Evolutionary conservation across 2,797 vertebrate genomes (phyloP).

Genomic region (Anguilla megastoma): DNA sequence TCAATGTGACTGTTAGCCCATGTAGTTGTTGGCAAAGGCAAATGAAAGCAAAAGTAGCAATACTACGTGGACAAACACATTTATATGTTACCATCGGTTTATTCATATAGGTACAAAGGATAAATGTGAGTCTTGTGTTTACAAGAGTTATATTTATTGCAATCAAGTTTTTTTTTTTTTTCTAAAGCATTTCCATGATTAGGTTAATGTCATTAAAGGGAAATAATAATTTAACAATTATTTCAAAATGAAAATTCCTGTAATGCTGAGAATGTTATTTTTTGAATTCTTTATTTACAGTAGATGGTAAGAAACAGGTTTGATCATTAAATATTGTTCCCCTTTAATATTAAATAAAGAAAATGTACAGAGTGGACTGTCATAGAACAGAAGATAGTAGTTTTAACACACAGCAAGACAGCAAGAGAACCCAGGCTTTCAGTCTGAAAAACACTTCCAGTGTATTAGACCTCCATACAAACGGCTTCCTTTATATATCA

Average conservation of each 20-base stretch:
- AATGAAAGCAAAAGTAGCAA: conserved; percentile 47
- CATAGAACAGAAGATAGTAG: conserved; percentile 71
- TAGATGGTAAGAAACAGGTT: conserved; percentile 9
- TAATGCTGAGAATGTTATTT: conserved; percentile 1
- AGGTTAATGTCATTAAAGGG: conserved; percentile 32
- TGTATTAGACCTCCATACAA: conserved; percentile 7
- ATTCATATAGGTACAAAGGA: conserved; percentile 79
- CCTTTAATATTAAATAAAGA: conserved; percentile 73
- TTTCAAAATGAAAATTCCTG: background rate
- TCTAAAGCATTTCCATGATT: conserved; percentile 50
- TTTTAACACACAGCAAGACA: conserved; percentile 73
- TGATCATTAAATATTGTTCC: conserved; percentile 66
- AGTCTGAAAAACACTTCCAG: conserved; percentile 57
- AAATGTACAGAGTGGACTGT: conserved; percentile 70
- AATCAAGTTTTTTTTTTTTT: conserved; percentile 50
- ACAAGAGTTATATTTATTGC: conserved; percentile 67
- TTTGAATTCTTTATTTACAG: background rate
- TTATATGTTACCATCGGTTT: conserved; percentile 52
- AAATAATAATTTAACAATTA: conserved; percentile 30
- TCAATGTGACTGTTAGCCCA: conserved; percentile 72
- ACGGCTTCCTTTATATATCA: background rate
- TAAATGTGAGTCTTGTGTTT: conserved; percentile 61
- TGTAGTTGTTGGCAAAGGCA: conserved; percentile 67
- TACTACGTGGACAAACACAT: conserved; percentile 66
- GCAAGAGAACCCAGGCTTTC: conserved; percentile 80